Base-by-base conservation (phyloP, 2,888 invertebrate genomes). In the Cheilosia impressa region DNA sequence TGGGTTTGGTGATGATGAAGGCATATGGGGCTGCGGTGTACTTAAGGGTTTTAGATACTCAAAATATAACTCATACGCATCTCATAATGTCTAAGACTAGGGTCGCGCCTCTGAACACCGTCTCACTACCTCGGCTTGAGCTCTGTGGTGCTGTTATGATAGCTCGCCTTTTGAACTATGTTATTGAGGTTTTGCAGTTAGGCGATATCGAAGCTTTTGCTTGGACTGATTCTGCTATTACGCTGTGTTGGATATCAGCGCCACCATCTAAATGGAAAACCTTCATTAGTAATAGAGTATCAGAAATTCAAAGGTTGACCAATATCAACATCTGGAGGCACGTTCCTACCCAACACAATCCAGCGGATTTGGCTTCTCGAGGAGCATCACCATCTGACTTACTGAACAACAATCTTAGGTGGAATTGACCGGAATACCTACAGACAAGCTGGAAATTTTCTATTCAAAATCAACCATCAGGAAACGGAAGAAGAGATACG, bases 41-140 rank as follows among this genome's bases (percentile, higher is more conserved):
- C 17, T 6, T 53, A 5, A 19, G 63, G 27, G 53, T 72, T 19
- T 10, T 50, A 17, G 24, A 58, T 13, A 10, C 2, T 13, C 5
- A 27, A 5, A 47, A 58, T 13, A n/a, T 15, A n/a, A 34, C 19
- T 27, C 47, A 38, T 4, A 60, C 34, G 5, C 57, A 53, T 27
- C 45, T 79, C 4, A 7, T 79, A 4, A 53, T 72, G 24, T 34
- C 79, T 10, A 84, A 84, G 41, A 60, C 68, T 7, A 72, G 47
- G 34, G 84, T 84, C 0, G 79, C 84, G 0, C 84, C 75, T 10
- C 5, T 72, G 2, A 75, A 75, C 13, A 47, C 53, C 1, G 19
- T 66, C 1, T 50, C 77, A 43, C 62, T 87, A 13, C 79, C 84
- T 41, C 66, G 71, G 6, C 45, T 79, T 10, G 79, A 84, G 38